These are phyloP conservation scores for Propithecus deckenii DNA, from an alignment of 2,797 vertebrate species.

Conservation along the genomic window DNA sequence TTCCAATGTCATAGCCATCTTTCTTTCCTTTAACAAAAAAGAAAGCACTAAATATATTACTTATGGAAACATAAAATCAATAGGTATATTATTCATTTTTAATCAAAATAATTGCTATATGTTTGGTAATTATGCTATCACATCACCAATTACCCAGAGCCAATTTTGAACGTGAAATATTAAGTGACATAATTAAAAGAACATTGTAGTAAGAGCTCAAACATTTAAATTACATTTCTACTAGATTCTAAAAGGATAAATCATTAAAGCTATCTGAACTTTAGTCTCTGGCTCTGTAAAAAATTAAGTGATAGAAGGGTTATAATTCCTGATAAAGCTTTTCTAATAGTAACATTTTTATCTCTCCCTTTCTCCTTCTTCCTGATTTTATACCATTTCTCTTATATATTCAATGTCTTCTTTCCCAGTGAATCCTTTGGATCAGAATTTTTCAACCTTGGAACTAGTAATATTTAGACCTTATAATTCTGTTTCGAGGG, in stretches of 20 bases:
- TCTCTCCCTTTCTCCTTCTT: background rate
- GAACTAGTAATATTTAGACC: background rate
- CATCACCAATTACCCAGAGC: background rate
- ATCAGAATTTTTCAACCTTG: background rate
- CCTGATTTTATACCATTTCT: background rate
- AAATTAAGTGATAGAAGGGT: background rate
- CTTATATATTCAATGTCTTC: background rate
- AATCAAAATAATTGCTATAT: background rate
- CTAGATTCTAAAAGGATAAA: background rate
- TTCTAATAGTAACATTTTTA: background rate
- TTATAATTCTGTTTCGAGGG: background rate
- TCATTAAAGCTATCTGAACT: background rate
- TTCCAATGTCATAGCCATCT: background rate
- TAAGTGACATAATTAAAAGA: background rate
- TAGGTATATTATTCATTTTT: background rate
- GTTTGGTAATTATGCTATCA: background rate
- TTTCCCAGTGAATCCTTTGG: background rate
- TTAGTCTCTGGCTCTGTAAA: background rate
- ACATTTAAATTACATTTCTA: background rate
- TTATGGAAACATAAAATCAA: background rate
- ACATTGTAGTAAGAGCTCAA: background rate
- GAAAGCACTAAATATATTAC: background rate
- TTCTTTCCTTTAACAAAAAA: conserved; percentile 3
- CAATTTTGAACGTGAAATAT: background rate
- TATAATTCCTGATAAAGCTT: background rate